These are phyloP conservation scores for Enteromius mattozi DNA, from an alignment of 2,797 vertebrate species.

Conservation along the genomic window DNA sequence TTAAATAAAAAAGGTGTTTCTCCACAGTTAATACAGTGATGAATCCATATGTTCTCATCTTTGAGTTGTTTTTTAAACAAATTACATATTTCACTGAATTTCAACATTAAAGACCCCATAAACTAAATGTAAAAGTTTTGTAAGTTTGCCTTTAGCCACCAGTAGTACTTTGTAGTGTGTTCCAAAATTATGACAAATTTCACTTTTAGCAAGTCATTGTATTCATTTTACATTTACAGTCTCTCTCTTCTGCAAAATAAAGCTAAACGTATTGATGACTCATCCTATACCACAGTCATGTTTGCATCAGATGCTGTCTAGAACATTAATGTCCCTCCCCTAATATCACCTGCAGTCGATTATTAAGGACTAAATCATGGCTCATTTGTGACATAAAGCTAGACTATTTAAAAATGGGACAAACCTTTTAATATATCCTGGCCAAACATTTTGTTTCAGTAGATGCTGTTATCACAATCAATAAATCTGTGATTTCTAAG, in stretches of 20 bases:
- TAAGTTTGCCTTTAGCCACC: background rate
- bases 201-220: background rate
- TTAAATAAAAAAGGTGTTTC: conserved; percentile 65
- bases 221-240: background rate
- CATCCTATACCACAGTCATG: background rate
- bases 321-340: background rate
- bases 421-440: background rate
- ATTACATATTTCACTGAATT: background rate
- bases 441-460: background rate
- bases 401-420: background rate
- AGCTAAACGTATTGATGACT: background rate
- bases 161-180: background rate
- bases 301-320: background rate
- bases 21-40: conserved; percentile 79
- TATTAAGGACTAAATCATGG: background rate
- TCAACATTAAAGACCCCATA: conserved; percentile 1
- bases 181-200: background rate
- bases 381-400: background rate
- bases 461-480: background rate
- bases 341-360: background rate
- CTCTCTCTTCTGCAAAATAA: background rate
- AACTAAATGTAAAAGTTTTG: background rate
- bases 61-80: conserved; percentile 55
- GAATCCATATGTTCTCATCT: conserved; percentile 74
- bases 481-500: background rate